Base-by-base conservation (phyloP, 2,888 invertebrate species). In the Phengaris alcon region DNA sequence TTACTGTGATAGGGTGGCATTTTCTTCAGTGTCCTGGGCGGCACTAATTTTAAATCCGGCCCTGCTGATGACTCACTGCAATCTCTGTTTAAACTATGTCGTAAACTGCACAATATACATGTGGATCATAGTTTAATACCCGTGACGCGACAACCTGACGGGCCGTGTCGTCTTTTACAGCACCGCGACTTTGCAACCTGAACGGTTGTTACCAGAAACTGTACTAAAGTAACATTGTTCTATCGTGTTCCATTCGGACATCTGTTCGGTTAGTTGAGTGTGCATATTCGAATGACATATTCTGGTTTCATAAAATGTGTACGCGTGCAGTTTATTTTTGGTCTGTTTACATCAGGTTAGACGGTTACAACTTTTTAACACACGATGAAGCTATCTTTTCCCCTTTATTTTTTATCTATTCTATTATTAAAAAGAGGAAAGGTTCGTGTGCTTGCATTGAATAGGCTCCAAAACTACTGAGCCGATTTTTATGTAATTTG, bases 201-300 rank as follows among this genome's bases (percentile, higher is more conserved):
- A 64, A 44, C 64, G 44, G 35, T 64, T 44, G 64, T 35, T 22
- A 64, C 64, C 64, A 64, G 64, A 64, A 44, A 64, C 64, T 64
- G 35, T 64, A 64, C 64, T 64, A 44, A 64, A 64, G 35, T 64
- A 64, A 64, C 64, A 64, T 64, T 64, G 64, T 64, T 44, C 35
- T 35, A 64, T 64, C 64, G 35, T 13, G 4, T 3, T 22, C 59
- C 59, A 64, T 64, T 35, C 64, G 10, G 2, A 64, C 64, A 64
- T 35, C 35, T 64, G 35, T 64, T 6, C 64, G 64, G 64, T 44
- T 12, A 13, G 22, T 15, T 22, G 64, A 64, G 64, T 59, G 64
- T 44, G 64, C 64, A 44, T 44, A 64, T 13, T 64, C 13, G 12
- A 64, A 22, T 12, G 52, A 64, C 13, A 64, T 64, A 22, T 22